Evolutionary conservation across 2,888 invertebrate species (phyloP).

Genomic region (Aelia acuminata): DNA sequence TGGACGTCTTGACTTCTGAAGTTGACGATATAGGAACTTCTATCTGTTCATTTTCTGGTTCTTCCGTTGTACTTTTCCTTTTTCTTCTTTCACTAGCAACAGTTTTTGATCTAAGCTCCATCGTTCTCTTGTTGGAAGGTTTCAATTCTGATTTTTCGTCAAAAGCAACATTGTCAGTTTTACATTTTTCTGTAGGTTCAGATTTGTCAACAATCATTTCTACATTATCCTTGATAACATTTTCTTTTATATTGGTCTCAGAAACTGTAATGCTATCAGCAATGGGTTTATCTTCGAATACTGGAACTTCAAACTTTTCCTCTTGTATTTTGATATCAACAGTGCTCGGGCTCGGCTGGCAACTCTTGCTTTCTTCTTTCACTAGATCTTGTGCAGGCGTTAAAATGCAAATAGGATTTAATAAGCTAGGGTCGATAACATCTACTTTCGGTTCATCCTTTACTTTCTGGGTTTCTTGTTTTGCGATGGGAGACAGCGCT

Average conservation of each 20-base stretch:
- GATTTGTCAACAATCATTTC: slow-evolving; percentile 39
- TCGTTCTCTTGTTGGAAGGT: slow-evolving; percentile 63
- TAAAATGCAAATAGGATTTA: slow-evolving; percentile 1
- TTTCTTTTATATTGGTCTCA: background rate
- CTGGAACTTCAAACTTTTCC: background rate
- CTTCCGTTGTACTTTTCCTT: slow-evolving; percentile 62
- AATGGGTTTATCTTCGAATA: slow-evolving; percentile 45
- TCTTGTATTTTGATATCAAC: background rate
- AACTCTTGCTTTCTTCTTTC: slow-evolving; percentile 44
- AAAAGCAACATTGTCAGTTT: background rate
- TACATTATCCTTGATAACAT: background rate
- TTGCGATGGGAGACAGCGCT: slow-evolving; percentile 61
- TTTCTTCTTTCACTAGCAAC: slow-evolving; percentile 64
- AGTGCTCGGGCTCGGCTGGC: slow-evolving; percentile 2
- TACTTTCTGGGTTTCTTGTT: slow-evolving; percentile 53
- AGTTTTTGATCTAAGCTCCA: slow-evolving; percentile 63
- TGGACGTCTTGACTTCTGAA: slow-evolving; percentile 65
- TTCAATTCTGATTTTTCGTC: slow-evolving; percentile 58
- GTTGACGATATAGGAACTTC: slow-evolving; percentile 63
- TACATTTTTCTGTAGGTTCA: background rate
- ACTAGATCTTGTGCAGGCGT: background rate
- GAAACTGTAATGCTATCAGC: background rate
- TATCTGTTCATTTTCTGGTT: slow-evolving; percentile 12
- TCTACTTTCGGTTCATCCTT: slow-evolving; percentile 45
- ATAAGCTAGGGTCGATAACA: background rate